Conservation (phyloP, 2,888 invertebrate genomes). For the Limnephilus marmoratus region DNA sequence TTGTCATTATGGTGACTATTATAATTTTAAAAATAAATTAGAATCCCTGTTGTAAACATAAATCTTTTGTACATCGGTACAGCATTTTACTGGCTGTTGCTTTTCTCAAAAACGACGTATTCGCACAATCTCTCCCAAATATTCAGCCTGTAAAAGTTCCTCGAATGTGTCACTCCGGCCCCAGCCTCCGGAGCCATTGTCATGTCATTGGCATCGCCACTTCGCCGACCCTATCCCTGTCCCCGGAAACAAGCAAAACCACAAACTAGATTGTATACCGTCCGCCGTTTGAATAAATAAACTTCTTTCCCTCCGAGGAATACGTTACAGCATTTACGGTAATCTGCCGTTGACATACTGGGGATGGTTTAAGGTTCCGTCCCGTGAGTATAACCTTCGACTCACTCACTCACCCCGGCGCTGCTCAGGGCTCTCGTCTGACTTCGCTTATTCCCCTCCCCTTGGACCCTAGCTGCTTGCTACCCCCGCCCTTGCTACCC, state of each 20-base stretch:
- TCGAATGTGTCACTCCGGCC: not conserved
- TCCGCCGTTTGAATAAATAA: conserved; percentile 52
- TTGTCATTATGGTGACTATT: too few relatives aligned
- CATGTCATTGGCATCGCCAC: not conserved
- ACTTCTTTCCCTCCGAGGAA: conserved; percentile 48
- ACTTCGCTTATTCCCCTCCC: not conserved
- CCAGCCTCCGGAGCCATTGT: not conserved
- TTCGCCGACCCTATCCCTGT: not conserved
- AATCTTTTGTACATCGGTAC: not conserved
- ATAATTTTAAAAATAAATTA: too few relatives aligned
- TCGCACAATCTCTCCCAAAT: not conserved
- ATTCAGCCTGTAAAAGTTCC: not conserved
- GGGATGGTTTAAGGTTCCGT: conserved; percentile 33
- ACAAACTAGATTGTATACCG: conserved; percentile 23
- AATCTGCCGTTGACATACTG: conserved; percentile 60
- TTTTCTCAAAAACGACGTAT: not conserved
- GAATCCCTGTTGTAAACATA: not conserved
- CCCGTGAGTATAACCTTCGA: conserved; percentile 23
- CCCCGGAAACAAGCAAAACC: conserved; percentile 14
- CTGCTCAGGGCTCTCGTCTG: not conserved
- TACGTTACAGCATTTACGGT: conserved; percentile 57
- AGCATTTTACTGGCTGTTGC: not conserved
- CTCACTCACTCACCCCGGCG: conserved; percentile 4
- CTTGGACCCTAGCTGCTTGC: not conserved
- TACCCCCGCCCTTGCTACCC: not conserved